A percentile compares a stretch with the other conserved stretches of the same genome.
phyloP scores from a whole-genome alignment of 2,797 vertebrate genomes.

The Borostomias antarcticus region DNA sequence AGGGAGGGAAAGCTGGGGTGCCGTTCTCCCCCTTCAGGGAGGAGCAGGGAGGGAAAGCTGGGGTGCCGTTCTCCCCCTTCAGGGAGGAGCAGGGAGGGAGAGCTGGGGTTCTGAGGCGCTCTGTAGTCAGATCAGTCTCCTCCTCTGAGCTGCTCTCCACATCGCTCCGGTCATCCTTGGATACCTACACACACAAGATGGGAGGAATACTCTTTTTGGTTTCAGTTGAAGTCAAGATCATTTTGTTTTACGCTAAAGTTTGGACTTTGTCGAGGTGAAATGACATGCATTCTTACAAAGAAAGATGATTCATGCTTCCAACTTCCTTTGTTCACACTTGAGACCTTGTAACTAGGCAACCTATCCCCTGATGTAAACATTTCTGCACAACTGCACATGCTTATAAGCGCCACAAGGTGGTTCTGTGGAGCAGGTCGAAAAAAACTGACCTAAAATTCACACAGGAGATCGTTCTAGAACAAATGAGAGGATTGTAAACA shows the following conservation, averaged over 20 bases:
- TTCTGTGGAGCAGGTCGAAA: conserved; percentile 31
- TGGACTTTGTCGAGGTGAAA: background rate
- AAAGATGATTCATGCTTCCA: background rate
- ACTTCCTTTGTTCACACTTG: too few species aligned
- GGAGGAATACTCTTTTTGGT: background rate
- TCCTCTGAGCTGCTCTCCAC: conserved; percentile 97
- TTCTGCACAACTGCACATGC: background rate
- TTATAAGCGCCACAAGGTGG: conserved; percentile 47
- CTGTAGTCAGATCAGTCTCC: conserved; percentile 66
- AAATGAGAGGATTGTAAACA: background rate
- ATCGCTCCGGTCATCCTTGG: conserved; percentile 95
- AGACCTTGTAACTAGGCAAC: background rate
- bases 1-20: background rate
- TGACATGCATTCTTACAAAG: background rate
- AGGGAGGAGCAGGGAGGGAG: conserved; percentile 34
- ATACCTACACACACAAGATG: conserved; percentile 74
- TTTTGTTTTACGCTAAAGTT: too few species aligned
- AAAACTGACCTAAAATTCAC: background rate
- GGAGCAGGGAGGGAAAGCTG: background rate
- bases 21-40: conserved; percentile 75
- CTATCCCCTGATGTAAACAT: background rate
- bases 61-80: background rate
- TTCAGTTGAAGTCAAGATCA: background rate
- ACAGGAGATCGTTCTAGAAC: background rate
- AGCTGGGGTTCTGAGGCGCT: conserved; percentile 55